Base-by-base conservation (phyloP, 2,113 vertebrate genomes). In the Takifugu flavidus region DNA sequence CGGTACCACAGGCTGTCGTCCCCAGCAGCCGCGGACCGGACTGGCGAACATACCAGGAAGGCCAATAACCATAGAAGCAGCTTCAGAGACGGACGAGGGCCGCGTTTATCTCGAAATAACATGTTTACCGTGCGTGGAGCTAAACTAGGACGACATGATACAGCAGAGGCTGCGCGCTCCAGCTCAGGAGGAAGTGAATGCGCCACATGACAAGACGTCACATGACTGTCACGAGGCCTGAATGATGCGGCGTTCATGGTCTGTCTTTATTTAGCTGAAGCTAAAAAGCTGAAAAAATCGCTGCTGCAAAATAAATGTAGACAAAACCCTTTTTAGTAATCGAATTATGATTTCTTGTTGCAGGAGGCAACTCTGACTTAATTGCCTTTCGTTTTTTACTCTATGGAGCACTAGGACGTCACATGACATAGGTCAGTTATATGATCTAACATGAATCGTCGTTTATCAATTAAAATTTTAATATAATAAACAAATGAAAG, bases 171-270 rank as follows among this genome's bases (percentile, higher is more conserved):
- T 56, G 0, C 49, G 56, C 20, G 66, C 56, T 46, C 55, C 4
- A 39, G 69, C 66, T 68, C 74, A 78, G 73, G 26, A 87, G 87
- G 85, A 87, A 86, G 84, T 89, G 84, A 74, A 50, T 26, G 70
- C 59, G 45, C 43, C 87, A 87, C 82, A 76, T 89, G 87, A 89
- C 79, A 49, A 25, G 39, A 29, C 74, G 13, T 84, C 85, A 87
- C 86, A 75, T 87, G 87, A 87, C 56, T 39, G 47, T 25, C 54
- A 44, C 53, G 61, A 53, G 15, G 65, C 8, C 4, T 49, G 65
- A 56, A 49, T 25, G 52, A 13, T 2, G 86, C 4, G 4, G 57
- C 68, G 8, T 86, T 85, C 64, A 67, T 0, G 0, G 53, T 5
- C 56, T 5, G 51, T 53, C 42, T 15, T 15, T 10, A 2, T 39